Base-by-base conservation (phyloP, 2,888 invertebrate genomes). In the Drosophila antonietae region DNA sequence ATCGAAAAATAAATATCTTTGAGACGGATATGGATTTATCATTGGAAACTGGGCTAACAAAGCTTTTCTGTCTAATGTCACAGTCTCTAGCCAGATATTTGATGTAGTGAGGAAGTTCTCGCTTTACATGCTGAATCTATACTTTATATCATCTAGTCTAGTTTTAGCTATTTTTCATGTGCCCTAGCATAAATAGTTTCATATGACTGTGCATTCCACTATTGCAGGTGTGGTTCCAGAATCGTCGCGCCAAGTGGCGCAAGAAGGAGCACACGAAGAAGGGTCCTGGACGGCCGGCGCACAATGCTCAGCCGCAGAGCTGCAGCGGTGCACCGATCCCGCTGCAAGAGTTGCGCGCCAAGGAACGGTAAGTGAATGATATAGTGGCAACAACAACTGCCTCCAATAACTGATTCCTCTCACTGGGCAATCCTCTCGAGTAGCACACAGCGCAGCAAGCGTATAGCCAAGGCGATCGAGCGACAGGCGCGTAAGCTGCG, bases 181-280 rank as follows among this genome's bases (percentile, higher is more conserved):
- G 23, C 7, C 4, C 2, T 3, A 47, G 15, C 1, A 15, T 9
- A n/a, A 8, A 6, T 28, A n/a, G n/a, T n/a, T 3, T n/a, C 15
- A n/a, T 47, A 28, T 6, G 6, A 28, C 28, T 28, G 5, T n/a
- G 10, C 6, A 7, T 12, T 4, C 10, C 10, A 6, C 1, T 10
- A 3, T 52, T 69, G 1, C 49, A 99, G 98, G 99, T 99, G 43
- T 99, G 99, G 99, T 99, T 99, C 93, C 99, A 99, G 93, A 99
- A 99, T 93, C 95, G 99, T 2, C 95, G 99, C 51, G 99, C 99
- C 37, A 99, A 99, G 92, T 99, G 99, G 98, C 95, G 99, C 65
- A 99, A 99, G 94, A 98, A 98, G 93, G 99, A 99, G 93, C 98
- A 99, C 93, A 98, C 98, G 60, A 98, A 98, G 93, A 99, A 99